Conservation (phyloP, 2,888 invertebrate species). For the Eurytoma adleriae region DNA sequence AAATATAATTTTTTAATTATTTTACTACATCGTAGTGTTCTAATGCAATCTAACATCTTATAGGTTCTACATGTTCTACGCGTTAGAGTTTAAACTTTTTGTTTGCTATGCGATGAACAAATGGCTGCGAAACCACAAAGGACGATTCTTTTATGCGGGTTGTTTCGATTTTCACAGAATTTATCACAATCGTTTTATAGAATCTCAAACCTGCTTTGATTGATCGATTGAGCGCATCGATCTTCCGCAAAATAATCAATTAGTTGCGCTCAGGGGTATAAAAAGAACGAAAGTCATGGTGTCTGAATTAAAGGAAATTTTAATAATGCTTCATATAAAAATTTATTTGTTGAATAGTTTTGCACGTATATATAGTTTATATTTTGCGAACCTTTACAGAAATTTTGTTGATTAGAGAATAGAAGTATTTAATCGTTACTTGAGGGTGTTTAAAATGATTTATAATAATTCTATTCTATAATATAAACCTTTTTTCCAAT, state of each 20-base stretch:
- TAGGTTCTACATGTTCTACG: not conserved
- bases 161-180: slow-evolving; percentile 16
- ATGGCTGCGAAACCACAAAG: slow-evolving; percentile 8
- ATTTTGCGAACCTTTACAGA: slow-evolving; percentile 4
- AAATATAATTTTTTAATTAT: slow-evolving; percentile 45
- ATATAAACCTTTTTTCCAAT: no score
- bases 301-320: slow-evolving; percentile 28
- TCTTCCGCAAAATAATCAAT: slow-evolving; percentile 54
- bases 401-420: slow-evolving; percentile 40
- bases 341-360: slow-evolving; percentile 23
- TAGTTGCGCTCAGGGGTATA: slow-evolving; percentile 23
- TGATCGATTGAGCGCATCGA: slow-evolving; percentile 48
- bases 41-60: slow-evolving; percentile 33
- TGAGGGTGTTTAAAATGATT: slow-evolving; percentile 12
- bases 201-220: slow-evolving; percentile 6
- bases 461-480: slow-evolving; percentile 22
- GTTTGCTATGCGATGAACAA: not conserved
- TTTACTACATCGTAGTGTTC: slow-evolving; percentile 11
- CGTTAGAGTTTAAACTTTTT: not conserved
- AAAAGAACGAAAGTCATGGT: slow-evolving; percentile 42
- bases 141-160: slow-evolving; percentile 1
- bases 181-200: slow-evolving; percentile 3
- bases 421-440: not conserved
- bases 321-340: slow-evolving; percentile 13
- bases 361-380: slow-evolving; percentile 19